A percentile compares a stretch with the other conserved stretches of the same genome.
These are phyloP conservation scores for Eolophus roseicapilla DNA, from an alignment of 2,113 vertebrate genomes.

Conservation along the genomic window DNA sequence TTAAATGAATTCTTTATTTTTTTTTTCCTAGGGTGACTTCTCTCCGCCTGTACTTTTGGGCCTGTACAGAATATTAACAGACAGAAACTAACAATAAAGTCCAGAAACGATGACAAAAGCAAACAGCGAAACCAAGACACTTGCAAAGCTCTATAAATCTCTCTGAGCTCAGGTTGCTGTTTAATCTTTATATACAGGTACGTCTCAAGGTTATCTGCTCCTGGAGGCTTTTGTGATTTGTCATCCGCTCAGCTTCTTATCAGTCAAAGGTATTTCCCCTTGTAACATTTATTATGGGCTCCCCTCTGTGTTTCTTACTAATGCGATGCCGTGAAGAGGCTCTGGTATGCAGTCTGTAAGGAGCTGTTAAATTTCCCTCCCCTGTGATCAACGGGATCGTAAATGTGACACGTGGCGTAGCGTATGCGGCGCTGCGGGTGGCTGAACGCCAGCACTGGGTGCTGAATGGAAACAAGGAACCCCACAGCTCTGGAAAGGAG, in stretches of 20 bases:
- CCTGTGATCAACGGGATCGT: not conserved
- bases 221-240: conserved; percentile 49
- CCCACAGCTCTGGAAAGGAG: not conserved
- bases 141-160: conserved; percentile 72
- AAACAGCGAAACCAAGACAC: conserved; percentile 66
- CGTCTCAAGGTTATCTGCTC: conserved; percentile 77
- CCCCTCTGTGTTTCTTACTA: conserved; percentile 21
- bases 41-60: conserved; percentile 25
- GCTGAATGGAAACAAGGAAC: not conserved
- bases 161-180: conserved; percentile 45
- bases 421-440: accelerated
- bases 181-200: conserved; percentile 77
- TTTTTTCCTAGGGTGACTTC: not conserved
- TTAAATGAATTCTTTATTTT: conserved; percentile 32
- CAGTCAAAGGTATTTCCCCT: conserved; percentile 57
- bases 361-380: not conserved
- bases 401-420: not conserved
- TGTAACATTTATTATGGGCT: conserved; percentile 54
- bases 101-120: conserved; percentile 68
- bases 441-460: not conserved
- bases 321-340: not conserved
- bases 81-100: conserved; percentile 74
- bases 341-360: not conserved
- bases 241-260: conserved; percentile 67
- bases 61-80: conserved; percentile 55